Evolutionary conservation across 1,140 invertebrate species (phyloP), one percentile per base, ranked within the genome.

Genomic region (Eciton burchellii): DNA sequence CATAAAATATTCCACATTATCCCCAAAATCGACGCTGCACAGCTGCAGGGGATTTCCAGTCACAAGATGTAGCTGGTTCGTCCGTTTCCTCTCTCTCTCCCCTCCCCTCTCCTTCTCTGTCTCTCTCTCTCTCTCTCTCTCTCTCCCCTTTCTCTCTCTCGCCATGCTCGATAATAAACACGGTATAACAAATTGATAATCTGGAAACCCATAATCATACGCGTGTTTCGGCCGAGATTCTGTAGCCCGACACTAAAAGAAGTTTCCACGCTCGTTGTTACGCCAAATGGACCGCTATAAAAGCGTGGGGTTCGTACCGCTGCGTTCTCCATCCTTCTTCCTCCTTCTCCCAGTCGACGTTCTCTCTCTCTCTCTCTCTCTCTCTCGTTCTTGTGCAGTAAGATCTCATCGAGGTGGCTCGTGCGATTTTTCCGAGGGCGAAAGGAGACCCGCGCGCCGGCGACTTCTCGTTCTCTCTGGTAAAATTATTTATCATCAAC

Each of bases 231-330:
- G 68, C 81, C 62, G 57, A 90, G 90, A 94, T 93, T 93, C 93
- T 91, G 91, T 91, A 89, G 90, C 83, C 85, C 91, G 90, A 91
- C 91, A 92, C 91, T 92, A 93, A 93, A 93, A 93, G 91, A 94
- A 93, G 83, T 94, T 93, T 93, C 90, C 89, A 91, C 91, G 93
- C 92, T 93, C 93, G 93, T 94, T 93, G 93, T 93, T 92, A 92
- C 92, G 92, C 91, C 93, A 94, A 94, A 94, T 94, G 93, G 93
- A 91, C 91, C 92, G 93, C 92, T 91, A 93, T 94, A 93, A 94
- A 93, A 93, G 91, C 88, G 79, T 89, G 85, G 89, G 87, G 87
- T 87, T 83, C 49, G 83, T 74, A 74, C 63, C 82, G 66, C 79
- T 84, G 77, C 84, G 68, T 82, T 56, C 43, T 60, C 77, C 56